Base-by-base conservation (phyloP, 1,140 invertebrate genomes). In the Euwallacea similis region DNA sequence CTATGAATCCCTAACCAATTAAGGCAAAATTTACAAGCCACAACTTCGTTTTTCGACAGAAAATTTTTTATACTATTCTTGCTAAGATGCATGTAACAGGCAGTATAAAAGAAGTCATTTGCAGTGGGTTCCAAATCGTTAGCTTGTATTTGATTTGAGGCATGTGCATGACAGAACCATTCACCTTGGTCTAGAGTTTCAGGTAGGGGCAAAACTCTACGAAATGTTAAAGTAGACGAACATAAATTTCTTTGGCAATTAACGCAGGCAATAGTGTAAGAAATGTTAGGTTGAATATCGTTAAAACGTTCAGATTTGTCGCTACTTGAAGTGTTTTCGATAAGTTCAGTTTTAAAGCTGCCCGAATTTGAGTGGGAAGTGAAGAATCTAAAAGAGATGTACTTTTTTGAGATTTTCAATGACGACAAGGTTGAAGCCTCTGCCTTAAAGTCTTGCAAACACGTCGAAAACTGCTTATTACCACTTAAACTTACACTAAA, bases 151-250 rank as follows among this genome's bases (percentile, higher is more conserved):
- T 33, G 21, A 44, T 46, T 47, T 16, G 75, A 69, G 6, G 69
- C 59, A 65, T 80, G 79, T 3, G 78, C 81, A 73, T 86, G 86
- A 72, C 86, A 87, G 76, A 86, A 87, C 86, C 85, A 87, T 65
- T 87, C 85, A 0, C 81, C 83, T 76, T 83, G 81, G 72, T 87
- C 85, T 64, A 83, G 76, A 82, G 83, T 85, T 43, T 82, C 78
- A 7, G 86, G 86, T 60, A 87, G 77, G 64, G 86, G 85, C 67
- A 87, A 79, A 76, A 87, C 79, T 67, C 85, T 80, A 42, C 83
- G 71, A 80, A 86, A 87, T 44, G 60, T 64, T 44, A 80, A 79
- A 0, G 82, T 64, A 9, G 63, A 66, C 53, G 77, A 71, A 65
- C 76, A 72, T 6, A 87, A 76, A 47, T 79, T 66, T 76, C 84